Evolutionary conservation across 2,113 vertebrate species (phyloP).

Genomic region (Spheniscus mendiculus): DNA sequence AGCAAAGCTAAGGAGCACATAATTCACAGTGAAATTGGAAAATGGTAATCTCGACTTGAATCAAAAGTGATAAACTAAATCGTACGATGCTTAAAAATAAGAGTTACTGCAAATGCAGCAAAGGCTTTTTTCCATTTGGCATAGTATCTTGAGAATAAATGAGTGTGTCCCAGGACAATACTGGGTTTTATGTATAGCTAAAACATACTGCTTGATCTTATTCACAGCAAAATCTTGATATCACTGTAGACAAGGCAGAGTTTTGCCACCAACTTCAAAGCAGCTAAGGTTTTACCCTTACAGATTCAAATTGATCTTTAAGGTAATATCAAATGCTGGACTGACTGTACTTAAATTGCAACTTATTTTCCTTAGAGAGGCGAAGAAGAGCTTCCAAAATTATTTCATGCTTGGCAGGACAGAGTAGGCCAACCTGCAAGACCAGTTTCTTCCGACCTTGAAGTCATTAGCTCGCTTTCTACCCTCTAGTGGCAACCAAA

Average conservation of each 20-base stretch:
- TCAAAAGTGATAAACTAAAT: background rate
- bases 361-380: background rate
- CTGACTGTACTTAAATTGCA: background rate
- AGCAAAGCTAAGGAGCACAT: background rate
- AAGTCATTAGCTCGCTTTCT: background rate
- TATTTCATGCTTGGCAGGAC: background rate
- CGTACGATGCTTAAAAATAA: rapidly evolving
- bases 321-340: background rate
- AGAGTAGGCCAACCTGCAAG: background rate
- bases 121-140: background rate
- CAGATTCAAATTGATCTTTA: background rate
- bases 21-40: background rate
- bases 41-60: background rate
- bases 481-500: background rate
- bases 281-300: background rate
- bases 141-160: background rate
- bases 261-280: background rate
- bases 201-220: background rate
- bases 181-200: background rate
- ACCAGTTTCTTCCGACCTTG: background rate
- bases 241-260: background rate
- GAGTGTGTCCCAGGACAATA: background rate
- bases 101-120: background rate
- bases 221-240: background rate
- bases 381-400: background rate